Percentiles rank a stretch among this genome's conserved stretches.
Conservation (phyloP, 2,888 invertebrate genomes). For the Nephrotoma guestfalica region DNA sequence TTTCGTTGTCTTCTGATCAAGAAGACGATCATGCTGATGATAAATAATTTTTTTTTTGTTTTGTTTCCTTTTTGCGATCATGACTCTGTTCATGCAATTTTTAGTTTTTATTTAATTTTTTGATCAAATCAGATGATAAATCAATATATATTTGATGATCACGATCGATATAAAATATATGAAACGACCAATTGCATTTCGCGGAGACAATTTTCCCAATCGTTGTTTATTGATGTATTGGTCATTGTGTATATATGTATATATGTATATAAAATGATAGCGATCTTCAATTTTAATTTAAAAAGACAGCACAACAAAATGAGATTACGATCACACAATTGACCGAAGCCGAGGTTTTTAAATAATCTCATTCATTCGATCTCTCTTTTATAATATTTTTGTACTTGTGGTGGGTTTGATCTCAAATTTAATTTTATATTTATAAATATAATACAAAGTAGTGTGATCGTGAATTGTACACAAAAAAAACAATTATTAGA, state of each 20-base stretch:
- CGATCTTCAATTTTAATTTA: neutral
- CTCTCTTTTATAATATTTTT: neutral
- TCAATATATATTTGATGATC: neutral
- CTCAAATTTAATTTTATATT: neutral
- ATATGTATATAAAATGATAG: neutral
- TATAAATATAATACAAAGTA: neutral
- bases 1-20: neutral
- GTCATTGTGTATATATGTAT: neutral
- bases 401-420: neutral
- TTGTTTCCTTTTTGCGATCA: neutral
- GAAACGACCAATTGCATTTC: neutral
- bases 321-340: neutral
- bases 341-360: neutral
- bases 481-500: neutral
- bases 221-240: neutral
- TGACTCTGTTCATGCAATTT: neutral
- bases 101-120: neutral
- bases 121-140: neutral
- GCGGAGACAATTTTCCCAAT: neutral
- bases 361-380: neutral
- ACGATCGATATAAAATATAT: neutral
- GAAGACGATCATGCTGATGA: neutral
- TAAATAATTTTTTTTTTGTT: neutral
- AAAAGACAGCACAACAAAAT: neutral
- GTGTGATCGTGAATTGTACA: neutral